phyloP scores from a whole-genome alignment of 2,797 vertebrate genomes.

The Alfaro cultratus region DNA sequence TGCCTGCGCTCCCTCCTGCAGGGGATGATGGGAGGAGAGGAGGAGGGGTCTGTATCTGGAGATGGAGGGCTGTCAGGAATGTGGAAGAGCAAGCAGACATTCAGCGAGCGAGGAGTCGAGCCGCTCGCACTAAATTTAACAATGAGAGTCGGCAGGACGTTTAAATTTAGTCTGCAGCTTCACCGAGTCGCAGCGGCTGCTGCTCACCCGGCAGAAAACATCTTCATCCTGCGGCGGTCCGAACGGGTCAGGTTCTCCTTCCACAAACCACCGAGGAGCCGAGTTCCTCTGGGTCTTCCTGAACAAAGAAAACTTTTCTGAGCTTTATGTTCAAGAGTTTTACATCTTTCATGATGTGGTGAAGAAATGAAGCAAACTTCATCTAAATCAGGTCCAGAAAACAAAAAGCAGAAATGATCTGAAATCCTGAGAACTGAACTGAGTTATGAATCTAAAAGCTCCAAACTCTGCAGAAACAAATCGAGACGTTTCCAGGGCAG shows the following conservation, averaged over 20 bases:
- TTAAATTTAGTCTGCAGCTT: constrained; percentile 55
- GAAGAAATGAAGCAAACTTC: not conserved
- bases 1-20: constrained; percentile 53
- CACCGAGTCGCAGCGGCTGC: constrained; percentile 13
- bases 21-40: constrained; percentile 65
- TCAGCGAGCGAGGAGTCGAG: constrained; percentile 44
- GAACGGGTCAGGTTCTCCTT: too few relatives aligned
- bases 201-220: constrained; percentile 9
- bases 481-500: not conserved
- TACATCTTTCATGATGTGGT: not conserved
- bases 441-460: not conserved
- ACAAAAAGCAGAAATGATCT: not conserved
- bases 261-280: too few relatives aligned
- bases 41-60: constrained; percentile 70
- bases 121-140: constrained; percentile 55
- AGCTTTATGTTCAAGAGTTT: not conserved
- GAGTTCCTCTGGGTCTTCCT: too few relatives aligned
- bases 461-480: not conserved
- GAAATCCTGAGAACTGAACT: not conserved
- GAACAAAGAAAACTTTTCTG: not conserved
- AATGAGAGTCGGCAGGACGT: constrained; percentile 27
- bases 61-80: constrained; percentile 71
- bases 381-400: not conserved
- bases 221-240: constrained; percentile 2
- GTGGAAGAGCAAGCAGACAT: constrained; percentile 45